Base-by-base conservation (phyloP, 2,113 vertebrate species). In the Ceyx melanurus region DNA sequence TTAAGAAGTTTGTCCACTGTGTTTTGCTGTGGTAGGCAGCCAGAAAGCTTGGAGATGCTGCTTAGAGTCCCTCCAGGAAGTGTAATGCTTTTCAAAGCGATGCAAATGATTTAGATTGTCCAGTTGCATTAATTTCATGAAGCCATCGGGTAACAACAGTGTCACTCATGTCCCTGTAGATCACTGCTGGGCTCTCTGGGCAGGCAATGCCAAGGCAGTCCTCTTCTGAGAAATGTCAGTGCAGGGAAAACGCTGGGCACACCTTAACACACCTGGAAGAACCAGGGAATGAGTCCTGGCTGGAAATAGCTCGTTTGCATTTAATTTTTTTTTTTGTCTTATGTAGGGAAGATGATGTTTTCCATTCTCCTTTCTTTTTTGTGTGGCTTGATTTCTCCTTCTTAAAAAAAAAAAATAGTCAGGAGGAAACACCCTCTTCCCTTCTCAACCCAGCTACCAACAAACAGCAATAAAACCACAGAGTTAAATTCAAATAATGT, bases 401-500 rank as follows among this genome's bases (percentile, higher is more conserved):
- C 64, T 79, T 76, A 51, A 89, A 85, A 89, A 81, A 91, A 86
- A 43, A 51, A 17, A 81, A 25, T 88, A 25, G 45, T 74, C 2
- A 0, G 31, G 85, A 91, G 86, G 64, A 89, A 94, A 82, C 87
- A 92, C 21, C 78, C 71, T 93, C 50, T 50, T 87, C 19, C 56
- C 29, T 64, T 37, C 40, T 29, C 76, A 94, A 83, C 26, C 9
- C 85, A 75, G 73, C 56, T 89, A 93, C 89, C 81, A 90, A 87
- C 78, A 94, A 95, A 93, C 82, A 92, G 89, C 74, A 92, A 74
- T 91, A 89, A 93, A 94, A 91, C 96, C 96, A 73, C 92, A 88
- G 79, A 89, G 60, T 93, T 85, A 96, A 96, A 95, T 94, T 93
- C 94, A 83, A 93, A 96, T 96, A 93, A 89, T 42, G 53, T 51